phyloP scores from a whole-genome alignment of 2,797 vertebrate species.

The Pampus argenteus region DNA sequence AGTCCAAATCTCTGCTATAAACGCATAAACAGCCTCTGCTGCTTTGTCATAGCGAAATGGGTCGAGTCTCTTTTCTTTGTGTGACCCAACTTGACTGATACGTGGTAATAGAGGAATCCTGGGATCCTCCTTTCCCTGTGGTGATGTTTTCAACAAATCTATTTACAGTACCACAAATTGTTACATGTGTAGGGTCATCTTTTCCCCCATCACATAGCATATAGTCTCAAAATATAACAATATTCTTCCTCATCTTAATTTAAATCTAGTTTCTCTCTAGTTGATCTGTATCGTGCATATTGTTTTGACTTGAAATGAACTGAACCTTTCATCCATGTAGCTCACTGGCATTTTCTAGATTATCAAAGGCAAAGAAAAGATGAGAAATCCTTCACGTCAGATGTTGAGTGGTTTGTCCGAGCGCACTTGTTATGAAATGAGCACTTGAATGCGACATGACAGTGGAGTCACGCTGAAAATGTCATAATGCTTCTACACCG shows the following conservation, averaged over 20 bases:
- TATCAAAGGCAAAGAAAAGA: slow-evolving; percentile 47
- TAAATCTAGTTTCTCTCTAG: slow-evolving; percentile 1
- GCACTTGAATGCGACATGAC: slow-evolving; percentile 44
- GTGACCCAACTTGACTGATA: slow-evolving; percentile 73
- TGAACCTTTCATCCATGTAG: slow-evolving; percentile 26
- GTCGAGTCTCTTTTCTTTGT: slow-evolving; percentile 68
- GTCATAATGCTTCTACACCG: slow-evolving; percentile 52
- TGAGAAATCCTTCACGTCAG: slow-evolving; percentile 64
- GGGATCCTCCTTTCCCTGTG: slow-evolving; percentile 55
- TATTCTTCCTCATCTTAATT: neutral
- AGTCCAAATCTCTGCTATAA: neutral
- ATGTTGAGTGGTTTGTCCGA: slow-evolving; percentile 53
- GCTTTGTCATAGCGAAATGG: slow-evolving; percentile 68
- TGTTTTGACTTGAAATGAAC: slow-evolving; percentile 42
- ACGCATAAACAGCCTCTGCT: slow-evolving; percentile 50
- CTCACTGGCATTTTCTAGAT: slow-evolving; percentile 46
- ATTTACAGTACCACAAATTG: slow-evolving; percentile 57
- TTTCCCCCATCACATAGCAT: slow-evolving; percentile 16
- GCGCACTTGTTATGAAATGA: slow-evolving; percentile 45
- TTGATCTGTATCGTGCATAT: neutral
- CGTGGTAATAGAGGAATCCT: slow-evolving; percentile 72
- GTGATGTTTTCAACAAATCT: slow-evolving; percentile 62
- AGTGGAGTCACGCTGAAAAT: slow-evolving; percentile 56
- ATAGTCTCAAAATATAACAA: neutral
- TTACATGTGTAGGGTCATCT: slow-evolving; percentile 58